A percentile compares a stretch with the other conserved stretches of the same genome.
These are phyloP conservation scores for Leptoclinus maculatus DNA, from an alignment of 2,797 vertebrate genomes.

Conservation along the genomic window DNA sequence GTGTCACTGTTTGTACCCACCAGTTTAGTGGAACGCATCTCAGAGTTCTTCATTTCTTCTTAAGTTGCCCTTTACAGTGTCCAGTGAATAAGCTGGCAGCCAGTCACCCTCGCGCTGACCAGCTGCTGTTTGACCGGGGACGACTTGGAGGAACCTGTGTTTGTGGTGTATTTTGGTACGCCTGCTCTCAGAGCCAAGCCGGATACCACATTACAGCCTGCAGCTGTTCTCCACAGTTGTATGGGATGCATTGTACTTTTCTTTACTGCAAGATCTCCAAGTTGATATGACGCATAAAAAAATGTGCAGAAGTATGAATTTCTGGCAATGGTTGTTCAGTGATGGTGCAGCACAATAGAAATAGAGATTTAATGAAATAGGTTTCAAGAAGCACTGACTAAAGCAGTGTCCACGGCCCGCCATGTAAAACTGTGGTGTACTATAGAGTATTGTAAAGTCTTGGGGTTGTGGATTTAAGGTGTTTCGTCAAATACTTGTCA, in stretches of 20 bases:
- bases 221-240: not conserved
- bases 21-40: not conserved
- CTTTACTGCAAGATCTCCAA: not conserved
- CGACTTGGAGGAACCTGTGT: constrained; percentile 24
- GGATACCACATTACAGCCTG: not conserved
- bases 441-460: not conserved
- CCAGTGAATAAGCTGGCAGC: not conserved
- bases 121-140: constrained; percentile 27
- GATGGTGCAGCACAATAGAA: not conserved
- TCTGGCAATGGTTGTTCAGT: not conserved
- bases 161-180: constrained; percentile 29
- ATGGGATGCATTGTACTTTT: not conserved
- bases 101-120: not conserved
- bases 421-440: not conserved
- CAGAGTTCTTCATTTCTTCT: not conserved
- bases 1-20: constrained; percentile 10
- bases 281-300: not conserved
- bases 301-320: not conserved
- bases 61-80: constrained; percentile 4
- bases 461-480: not conserved
- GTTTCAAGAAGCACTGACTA: not conserved
- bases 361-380: not conserved
- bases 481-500: not conserved
- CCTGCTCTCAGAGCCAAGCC: constrained; percentile 1
- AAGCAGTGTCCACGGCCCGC: not conserved